Evolutionary conservation across 1,140 invertebrate genomes (phyloP).

Genomic region (Branchinecta lynchi): DNA sequence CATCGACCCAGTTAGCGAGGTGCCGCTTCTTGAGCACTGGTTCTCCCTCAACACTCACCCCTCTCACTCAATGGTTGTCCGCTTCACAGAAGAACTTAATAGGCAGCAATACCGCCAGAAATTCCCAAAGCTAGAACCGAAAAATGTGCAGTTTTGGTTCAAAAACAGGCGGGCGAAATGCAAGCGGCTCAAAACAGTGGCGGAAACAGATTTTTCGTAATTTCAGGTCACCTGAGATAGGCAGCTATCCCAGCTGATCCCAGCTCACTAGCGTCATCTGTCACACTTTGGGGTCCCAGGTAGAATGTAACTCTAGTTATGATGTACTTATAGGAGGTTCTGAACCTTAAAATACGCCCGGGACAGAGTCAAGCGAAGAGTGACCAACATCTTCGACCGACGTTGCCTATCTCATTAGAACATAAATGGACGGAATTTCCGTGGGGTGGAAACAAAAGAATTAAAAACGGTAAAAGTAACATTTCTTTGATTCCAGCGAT

Average conservation of each 20-base stretch:
- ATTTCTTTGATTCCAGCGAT: too few species aligned
- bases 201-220: not conserved
- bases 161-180: constrained; percentile 47
- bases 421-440: too few species aligned
- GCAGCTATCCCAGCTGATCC: not conserved
- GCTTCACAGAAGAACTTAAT: constrained; percentile 91
- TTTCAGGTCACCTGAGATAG: not conserved
- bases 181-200: constrained; percentile 17
- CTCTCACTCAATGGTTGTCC: constrained; percentile 86
- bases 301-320: not conserved
- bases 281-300: not conserved
- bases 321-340: not conserved
- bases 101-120: constrained; percentile 64
- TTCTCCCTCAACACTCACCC: constrained; percentile 95
- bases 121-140: constrained; percentile 87
- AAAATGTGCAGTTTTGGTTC: constrained; percentile 85
- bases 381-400: too few species aligned
- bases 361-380: not conserved
- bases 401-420: too few species aligned
- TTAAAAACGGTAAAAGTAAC: too few species aligned
- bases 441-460: too few species aligned
- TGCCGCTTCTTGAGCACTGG: constrained; percentile 90
- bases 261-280: not conserved
- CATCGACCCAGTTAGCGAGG: constrained; percentile 94
- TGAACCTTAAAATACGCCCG: not conserved